These are phyloP conservation scores for Chesias legatella DNA, from an alignment of 2,888 invertebrate genomes.

Conservation along the genomic window DNA sequence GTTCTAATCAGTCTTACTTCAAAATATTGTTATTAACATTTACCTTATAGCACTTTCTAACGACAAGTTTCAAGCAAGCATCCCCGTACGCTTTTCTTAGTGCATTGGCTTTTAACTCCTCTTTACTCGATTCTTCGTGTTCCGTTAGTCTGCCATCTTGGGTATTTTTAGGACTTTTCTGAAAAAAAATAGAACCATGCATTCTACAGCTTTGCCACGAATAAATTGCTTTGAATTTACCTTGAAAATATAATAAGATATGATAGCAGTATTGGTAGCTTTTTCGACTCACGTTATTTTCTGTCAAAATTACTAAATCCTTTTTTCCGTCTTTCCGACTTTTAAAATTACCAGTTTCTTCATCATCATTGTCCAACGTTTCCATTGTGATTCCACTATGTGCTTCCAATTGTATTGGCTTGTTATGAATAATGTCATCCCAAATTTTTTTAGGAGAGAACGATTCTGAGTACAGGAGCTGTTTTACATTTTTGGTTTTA, in stretches of 20 bases:
- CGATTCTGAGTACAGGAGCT: constrained; percentile 31
- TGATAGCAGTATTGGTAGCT: no score
- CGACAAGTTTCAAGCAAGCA: constrained; percentile 50
- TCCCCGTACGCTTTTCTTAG: constrained; percentile 53
- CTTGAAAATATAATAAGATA: background rate
- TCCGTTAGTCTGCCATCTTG: no score
- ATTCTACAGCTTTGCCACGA: no score
- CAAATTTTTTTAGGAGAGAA: constrained; percentile 38
- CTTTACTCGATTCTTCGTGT: constrained; percentile 26
- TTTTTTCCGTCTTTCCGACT: constrained; percentile 14
- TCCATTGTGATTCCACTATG: constrained; percentile 11
- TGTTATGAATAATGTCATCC: constrained; percentile 35
- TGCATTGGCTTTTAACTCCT: constrained; percentile 33
- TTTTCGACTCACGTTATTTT: constrained; percentile 23
- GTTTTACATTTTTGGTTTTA: constrained; percentile 23
- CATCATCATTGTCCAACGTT: constrained; percentile 3
- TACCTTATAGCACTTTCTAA: constrained; percentile 54
- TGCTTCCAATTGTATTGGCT: constrained; percentile 31
- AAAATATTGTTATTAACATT: constrained; percentile 3
- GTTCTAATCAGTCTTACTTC: no score
- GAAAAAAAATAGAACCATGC: no score
- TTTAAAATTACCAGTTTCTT: background rate
- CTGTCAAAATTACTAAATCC: constrained; percentile 20
- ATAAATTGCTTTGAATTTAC: no score
- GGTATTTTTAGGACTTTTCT: no score